phyloP scores from a whole-genome alignment of 2,797 vertebrate genomes.

The Onychomys torridus region DNA sequence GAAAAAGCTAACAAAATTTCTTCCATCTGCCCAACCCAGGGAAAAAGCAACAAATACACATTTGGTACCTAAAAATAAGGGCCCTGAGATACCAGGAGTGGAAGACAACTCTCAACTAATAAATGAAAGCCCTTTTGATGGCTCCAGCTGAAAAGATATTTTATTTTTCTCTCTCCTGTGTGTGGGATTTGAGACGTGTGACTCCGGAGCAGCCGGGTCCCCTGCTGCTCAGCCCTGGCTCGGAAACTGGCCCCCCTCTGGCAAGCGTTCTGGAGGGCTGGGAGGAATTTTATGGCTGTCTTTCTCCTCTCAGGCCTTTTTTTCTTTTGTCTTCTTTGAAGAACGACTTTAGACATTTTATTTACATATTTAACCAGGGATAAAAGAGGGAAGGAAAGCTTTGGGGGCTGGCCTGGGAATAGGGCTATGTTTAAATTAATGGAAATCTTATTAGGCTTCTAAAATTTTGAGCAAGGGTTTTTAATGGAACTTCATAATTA shows the following conservation, averaged over 20 bases:
- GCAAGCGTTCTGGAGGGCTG: conserved; percentile 99
- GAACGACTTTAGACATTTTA: conserved; percentile 99
- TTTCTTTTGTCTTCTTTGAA: conserved; percentile 99
- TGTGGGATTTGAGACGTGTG: conserved; percentile 97
- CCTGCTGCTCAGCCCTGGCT: conserved; percentile 97
- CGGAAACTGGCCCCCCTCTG: conserved; percentile 95
- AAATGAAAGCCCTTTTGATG: conserved; percentile 97
- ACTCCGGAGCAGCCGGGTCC: conserved; percentile 92
- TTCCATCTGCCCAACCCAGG: conserved; percentile 63
- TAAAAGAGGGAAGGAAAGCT: conserved; percentile 96
- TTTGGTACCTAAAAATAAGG: conserved; percentile 79
- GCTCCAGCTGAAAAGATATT: conserved; percentile 98
- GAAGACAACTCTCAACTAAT: conserved; percentile 97
- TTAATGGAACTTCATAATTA: conserved; percentile 90
- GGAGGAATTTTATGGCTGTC: conserved; percentile 99
- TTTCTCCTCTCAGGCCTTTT: conserved; percentile 95
- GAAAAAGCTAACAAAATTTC: conserved; percentile 33
- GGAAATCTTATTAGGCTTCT: conserved; percentile 91
- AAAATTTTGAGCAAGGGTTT: conserved; percentile 91
- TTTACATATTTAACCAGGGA: conserved; percentile 99
- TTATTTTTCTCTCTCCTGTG: conserved; percentile 87
- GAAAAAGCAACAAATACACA: conserved; percentile 81
- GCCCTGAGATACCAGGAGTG: conserved; percentile 93
- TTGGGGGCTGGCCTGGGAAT: conserved; percentile 93
- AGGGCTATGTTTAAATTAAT: conserved; percentile 96